Conservation (phyloP, 2,888 invertebrate species). For the Pegoplata infirma region DNA sequence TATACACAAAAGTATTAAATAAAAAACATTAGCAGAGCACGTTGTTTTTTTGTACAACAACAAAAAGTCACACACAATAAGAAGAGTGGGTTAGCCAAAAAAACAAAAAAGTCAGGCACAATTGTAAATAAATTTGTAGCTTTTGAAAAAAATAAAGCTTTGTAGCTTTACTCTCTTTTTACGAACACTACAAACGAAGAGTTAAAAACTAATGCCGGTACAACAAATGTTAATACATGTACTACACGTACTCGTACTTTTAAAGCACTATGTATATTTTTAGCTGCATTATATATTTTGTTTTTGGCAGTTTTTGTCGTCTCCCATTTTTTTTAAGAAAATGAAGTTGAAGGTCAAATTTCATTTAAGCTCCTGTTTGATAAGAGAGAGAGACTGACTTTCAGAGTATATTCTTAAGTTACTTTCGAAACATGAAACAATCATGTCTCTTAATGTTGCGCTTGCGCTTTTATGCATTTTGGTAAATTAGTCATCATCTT, state of each 20-base stretch:
- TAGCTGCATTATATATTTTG: conserved; percentile 25
- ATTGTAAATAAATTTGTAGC: conserved; percentile 32
- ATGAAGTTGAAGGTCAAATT: conserved; percentile 61
- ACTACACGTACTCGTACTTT: too few relatives aligned
- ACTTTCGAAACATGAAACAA: too few relatives aligned
- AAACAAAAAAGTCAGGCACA: background rate
- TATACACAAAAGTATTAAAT: background rate
- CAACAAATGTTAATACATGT: conserved; percentile 7
- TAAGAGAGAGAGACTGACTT: conserved; percentile 9
- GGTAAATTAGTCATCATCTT: conserved; percentile 33
- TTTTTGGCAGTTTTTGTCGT: conserved; percentile 45
- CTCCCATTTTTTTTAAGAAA: too few relatives aligned
- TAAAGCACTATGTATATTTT: conserved; percentile 10
- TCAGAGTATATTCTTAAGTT: background rate
- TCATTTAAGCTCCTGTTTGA: conserved; percentile 38
- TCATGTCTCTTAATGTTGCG: conserved; percentile 35
- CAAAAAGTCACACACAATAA: conserved; percentile 7
- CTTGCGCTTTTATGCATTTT: conserved; percentile 51
- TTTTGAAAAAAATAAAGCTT: conserved; percentile 37
- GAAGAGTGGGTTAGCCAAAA: conserved; percentile 32
- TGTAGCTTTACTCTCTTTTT: conserved; percentile 21
- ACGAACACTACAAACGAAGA: background rate
- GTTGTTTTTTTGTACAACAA: conserved; percentile 10
- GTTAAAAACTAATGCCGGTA: conserved; percentile 52
- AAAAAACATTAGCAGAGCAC: conserved; percentile 31